Evolutionary conservation across 2,797 vertebrate genomes (phyloP), one percentile per base, ranked within the genome.

Genomic region (Epinephelus awoara): DNA sequence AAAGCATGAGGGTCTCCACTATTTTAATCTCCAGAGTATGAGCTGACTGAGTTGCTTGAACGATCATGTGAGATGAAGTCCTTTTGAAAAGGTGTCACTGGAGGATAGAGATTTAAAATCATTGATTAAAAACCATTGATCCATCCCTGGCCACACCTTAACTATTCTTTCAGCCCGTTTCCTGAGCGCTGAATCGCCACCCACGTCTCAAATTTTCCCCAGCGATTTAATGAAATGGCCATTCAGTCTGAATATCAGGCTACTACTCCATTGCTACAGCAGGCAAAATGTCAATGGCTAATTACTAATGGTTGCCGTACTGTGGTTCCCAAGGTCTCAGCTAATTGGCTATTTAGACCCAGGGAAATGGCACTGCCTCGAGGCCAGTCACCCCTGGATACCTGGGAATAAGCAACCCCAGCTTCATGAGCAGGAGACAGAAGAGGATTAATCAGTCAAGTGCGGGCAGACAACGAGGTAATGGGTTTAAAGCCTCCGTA

Each of bases 281-380:
- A 81, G 40, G 84, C 77, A 78, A 82, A 93, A 93, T 91, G 91
- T 93, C 93, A 94, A 89, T 90, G 90, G 82, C 83, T 86, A 92
- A 93, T 93, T 91, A 92, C 89, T 84, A 87, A 90, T 80, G 76
- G 84, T 87, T 86, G 76, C 87, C 73, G 83, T 70, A 63, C 76
- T 54, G 74, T 80, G 85, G 88, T 82, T 90, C 73, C 82, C 87
- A 87, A 92, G 89, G 91, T 91, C 89, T 81, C 63, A 46, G 80
- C 88, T 95, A 94, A 94, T 94, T 94, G 91, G 88, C 87, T 92
- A 88, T 93, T 93, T 90, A 90, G 89, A 92, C 77, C 77, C 47
- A 72, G 68, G 85, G 77, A 95, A 93, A 92, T 90, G 86, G 84
- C 79, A 64, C 15, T 79, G 89, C 87, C 89, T 85, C 51, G 23